Conservation (phyloP, 1,140 invertebrate genomes). For the Drosophila equinoxialis region DNA sequence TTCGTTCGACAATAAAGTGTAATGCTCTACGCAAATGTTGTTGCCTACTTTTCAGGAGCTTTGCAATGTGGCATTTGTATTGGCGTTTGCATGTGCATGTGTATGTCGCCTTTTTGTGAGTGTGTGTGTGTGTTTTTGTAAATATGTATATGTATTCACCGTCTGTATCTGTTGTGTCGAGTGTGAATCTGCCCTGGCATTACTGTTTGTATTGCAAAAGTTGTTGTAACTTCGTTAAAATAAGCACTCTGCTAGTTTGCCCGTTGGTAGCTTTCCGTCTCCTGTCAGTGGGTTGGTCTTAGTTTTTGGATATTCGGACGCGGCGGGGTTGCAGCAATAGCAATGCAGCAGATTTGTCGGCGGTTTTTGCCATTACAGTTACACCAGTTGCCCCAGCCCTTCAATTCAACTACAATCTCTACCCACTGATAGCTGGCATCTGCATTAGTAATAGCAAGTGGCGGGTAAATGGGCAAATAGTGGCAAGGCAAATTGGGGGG, state of each 20-base stretch:
- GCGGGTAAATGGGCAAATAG: constrained; percentile 35
- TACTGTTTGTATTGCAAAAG: constrained; percentile 80
- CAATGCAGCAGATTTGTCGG: constrained; percentile 78
- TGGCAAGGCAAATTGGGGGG: constrained; percentile 67
- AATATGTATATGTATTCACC: constrained; percentile 25
- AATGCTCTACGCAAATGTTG: constrained; percentile 29
- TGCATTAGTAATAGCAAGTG: constrained; percentile 75
- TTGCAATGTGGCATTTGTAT: constrained; percentile 49
- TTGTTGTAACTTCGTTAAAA: constrained; percentile 81
- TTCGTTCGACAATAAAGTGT: constrained; percentile 11
- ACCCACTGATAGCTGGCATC: constrained; percentile 62
- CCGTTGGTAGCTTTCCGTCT: constrained; percentile 52
- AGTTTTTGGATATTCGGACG: background rate
- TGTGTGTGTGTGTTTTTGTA: constrained; percentile 11
- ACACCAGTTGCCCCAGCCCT: constrained; percentile 28
- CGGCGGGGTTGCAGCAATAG: constrained; percentile 6
- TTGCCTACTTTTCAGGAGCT: constrained; percentile 65
- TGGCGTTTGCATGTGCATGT: constrained; percentile 30
- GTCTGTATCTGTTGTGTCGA: constrained; percentile 61
- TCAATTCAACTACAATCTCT: constrained; percentile 3
- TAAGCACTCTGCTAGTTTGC: constrained; percentile 79
- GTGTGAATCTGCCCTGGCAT: constrained; percentile 78
- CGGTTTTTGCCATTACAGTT: constrained; percentile 73
- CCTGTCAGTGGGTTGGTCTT: constrained; percentile 8
- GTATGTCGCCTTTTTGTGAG: background rate